Evolutionary conservation across 2,888 invertebrate genomes (phyloP), one percentile per base, ranked within the genome.

Genomic region (Scelioninae gen. 1): DNA sequence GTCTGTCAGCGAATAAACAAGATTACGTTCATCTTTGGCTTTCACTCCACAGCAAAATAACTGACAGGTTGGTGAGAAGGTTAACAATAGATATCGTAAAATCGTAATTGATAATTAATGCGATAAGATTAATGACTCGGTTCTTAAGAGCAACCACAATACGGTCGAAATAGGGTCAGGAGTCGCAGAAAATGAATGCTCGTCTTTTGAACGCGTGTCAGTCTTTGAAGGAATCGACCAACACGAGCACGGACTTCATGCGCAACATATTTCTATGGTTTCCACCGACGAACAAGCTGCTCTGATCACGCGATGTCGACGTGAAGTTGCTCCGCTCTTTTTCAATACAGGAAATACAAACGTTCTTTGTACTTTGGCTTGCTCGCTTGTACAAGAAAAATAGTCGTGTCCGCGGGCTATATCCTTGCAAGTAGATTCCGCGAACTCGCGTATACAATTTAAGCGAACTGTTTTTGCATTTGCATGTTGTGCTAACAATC

Each of bases 1-100:
- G 86, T 88, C 88, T 88, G 86, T 85, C 83, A 78, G 51, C 16
- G 38, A 23, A 51, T 65, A 43, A 45, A 45, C 43, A 51, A 23
- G 29, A 51, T 16, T 16, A 8, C n/a, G 8, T 15, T 51, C 51
- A 29, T 51, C 29, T 51, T 11, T 51, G 29, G 29, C 23, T 29
- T 51, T 51, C 10, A 16, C 16, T 15, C 15, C 2, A 4, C 23
- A 23, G 10, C 2, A 47, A 15, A 16, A 16, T 16, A 9, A 4
- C 34, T 7, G 34, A 34, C 7, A 10, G 34, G 10, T 34, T 1
- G 10, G 9, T 7, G 34, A 10, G 34, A 34, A 9, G 10, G 3
- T 34, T 34, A 34, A 34, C 34, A 34, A 34, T 34, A 34, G 9
- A 10, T 34, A 47, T 15, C 51, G 29, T 23, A 4, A 1, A 23